Evolutionary conservation across 2,113 vertebrate species (phyloP), one percentile per base, ranked within the genome.

Genomic region (Microtus ochrogaster): DNA sequence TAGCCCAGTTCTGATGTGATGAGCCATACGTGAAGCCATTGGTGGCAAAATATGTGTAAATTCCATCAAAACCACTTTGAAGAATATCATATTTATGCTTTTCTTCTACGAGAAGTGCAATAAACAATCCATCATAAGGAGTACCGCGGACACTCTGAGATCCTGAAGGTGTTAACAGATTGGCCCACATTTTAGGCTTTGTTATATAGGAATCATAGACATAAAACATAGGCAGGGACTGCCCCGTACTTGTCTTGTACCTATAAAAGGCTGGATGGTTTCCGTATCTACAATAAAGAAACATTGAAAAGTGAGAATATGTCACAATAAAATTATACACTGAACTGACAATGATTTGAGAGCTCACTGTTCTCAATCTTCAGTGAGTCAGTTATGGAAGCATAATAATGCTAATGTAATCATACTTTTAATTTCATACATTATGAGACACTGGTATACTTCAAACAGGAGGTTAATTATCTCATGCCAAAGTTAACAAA

Each of bases 21-120:
- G 99, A 99, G 72, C 99, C 99, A 0, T 99, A 99, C 90, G 99
- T 99, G 97, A 99, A 99, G 39, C 99, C 99, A 95, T 99, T 99
- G 79, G 99, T 99, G 19, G 99, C 99, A 97, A 99, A 99, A 97
- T 99, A 99, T 0, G 99, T 99, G 97, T 99, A 99, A 97, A 99
- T 85, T 61, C 99, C 99, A 96, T 99, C 99, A 76, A 99, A 99
- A 61, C 99, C 99, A 30, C 99, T 98, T n/a, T 98, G 98, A 89
- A 99, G 96, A 94, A 99, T 99, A 81, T 99, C 99, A 49, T 98
- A 97, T 97, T 99, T 99, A 76, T 99, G 99, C 49, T 98, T 99
- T 98, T 99, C 99, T 96, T 99, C 99, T 22, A 99, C 99, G 36
- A 99, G 98, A 96, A 99, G 98, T 6, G 99, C 99, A 94, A 99